Percentiles rank a stretch among this genome's conserved stretches.
Evolutionary conservation across 2,888 invertebrate species (phyloP).

Genomic region (Conchocele bisecta): DNA sequence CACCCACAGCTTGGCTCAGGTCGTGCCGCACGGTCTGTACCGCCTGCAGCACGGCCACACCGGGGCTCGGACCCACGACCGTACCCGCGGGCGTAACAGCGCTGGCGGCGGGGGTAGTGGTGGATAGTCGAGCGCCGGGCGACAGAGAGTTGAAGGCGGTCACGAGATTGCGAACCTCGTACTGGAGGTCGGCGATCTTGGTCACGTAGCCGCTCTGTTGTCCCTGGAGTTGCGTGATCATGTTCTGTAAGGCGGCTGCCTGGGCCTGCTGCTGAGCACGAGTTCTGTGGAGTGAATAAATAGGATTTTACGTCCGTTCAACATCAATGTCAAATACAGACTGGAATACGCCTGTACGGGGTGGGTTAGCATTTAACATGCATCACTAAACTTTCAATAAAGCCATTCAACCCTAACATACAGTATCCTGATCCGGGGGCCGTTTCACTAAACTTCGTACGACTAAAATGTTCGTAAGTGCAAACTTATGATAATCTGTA

Average conservation of each 20-base stretch:
- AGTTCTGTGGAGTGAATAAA: too few relatives aligned
- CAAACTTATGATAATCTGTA: too few relatives aligned
- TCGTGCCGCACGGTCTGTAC: constrained; percentile 39
- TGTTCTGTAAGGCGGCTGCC: constrained; percentile 52
- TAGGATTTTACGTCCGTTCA: too few relatives aligned
- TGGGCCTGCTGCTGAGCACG: constrained; percentile 56
- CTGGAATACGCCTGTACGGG: too few relatives aligned
- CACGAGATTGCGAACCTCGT: constrained; percentile 53
- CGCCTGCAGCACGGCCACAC: constrained; percentile 36
- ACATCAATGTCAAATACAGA: too few relatives aligned
- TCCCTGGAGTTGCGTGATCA: constrained; percentile 34
- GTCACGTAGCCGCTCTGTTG: constrained; percentile 53
- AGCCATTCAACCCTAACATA: too few relatives aligned
- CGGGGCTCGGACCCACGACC: constrained; percentile 4
- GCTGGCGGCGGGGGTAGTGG: constrained; percentile 12
- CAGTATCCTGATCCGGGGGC: too few relatives aligned
- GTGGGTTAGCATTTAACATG: too few relatives aligned
- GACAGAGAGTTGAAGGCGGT: constrained; percentile 46
- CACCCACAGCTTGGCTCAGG: constrained; percentile 34
- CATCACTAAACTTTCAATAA: too few relatives aligned
- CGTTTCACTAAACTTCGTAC: too few relatives aligned
- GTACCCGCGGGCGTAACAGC: background rate
- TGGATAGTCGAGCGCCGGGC: constrained; percentile 13
- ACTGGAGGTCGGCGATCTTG: constrained; percentile 57
- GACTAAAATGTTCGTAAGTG: too few relatives aligned